These are phyloP conservation scores for Alosa alosa DNA, from an alignment of 2,113 vertebrate genomes.

Conservation along the genomic window DNA sequence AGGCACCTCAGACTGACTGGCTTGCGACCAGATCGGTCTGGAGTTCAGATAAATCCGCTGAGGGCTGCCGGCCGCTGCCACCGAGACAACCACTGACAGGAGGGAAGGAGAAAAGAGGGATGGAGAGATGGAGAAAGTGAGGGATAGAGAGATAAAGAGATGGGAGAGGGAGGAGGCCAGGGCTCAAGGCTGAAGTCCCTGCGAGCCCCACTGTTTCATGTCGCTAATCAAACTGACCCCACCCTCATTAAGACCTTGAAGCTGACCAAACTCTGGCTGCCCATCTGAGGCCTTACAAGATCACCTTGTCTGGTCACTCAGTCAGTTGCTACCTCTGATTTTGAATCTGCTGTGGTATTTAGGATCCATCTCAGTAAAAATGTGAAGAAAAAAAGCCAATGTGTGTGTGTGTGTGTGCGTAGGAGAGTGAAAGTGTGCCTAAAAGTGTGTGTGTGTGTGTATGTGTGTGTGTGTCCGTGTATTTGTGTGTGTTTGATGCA, in stretches of 20 bases:
- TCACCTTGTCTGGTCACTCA: too few species aligned
- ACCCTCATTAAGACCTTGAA: too few species aligned
- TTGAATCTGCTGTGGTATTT: not conserved
- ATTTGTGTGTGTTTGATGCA: slow-evolving; percentile 21
- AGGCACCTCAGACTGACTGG: not conserved
- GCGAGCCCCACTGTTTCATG: too few species aligned
- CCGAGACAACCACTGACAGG: not conserved
- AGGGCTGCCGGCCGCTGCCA: not conserved
- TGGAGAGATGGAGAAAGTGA: too few species aligned
- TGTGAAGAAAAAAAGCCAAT: not conserved
- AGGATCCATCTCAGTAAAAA: not conserved
- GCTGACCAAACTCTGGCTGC: too few species aligned
- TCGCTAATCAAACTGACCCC: too few species aligned
- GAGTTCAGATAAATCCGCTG: not conserved
- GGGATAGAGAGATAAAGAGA: not conserved
- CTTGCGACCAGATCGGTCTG: not conserved
- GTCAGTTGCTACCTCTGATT: not conserved
- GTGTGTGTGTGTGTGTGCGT: not conserved
- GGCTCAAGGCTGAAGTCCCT: too few species aligned
- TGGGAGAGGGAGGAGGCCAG: slow-evolving; percentile 5
- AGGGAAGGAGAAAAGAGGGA: too few species aligned
- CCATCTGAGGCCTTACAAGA: too few species aligned
- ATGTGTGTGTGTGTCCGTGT: not conserved
- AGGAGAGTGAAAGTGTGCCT: not conserved
- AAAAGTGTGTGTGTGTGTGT: too few species aligned